Evolutionary conservation across 2,113 vertebrate species (phyloP).

Genomic region (Turnix velox): DNA sequence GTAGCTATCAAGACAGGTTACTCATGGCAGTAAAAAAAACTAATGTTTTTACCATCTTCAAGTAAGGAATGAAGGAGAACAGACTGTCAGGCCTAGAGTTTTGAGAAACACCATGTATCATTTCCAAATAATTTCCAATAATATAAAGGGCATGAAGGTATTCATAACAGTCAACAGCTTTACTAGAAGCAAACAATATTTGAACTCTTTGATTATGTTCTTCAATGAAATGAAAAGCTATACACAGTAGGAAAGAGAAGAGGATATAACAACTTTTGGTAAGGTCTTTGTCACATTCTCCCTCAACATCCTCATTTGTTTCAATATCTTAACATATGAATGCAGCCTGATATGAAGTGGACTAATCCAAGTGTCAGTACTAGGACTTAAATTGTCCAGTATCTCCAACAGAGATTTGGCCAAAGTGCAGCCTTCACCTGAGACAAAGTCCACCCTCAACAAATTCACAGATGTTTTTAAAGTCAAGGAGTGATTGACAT

Average conservation of each 20-base stretch:
- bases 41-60: background rate
- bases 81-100: background rate
- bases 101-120: background rate
- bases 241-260: background rate
- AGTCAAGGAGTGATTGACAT: background rate
- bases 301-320: background rate
- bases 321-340: no score
- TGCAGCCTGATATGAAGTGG: background rate
- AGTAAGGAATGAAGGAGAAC: fast-evolving
- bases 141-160: background rate
- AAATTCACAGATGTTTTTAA: background rate
- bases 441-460: background rate
- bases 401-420: background rate
- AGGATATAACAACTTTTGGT: background rate
- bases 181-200: background rate
- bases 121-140: background rate
- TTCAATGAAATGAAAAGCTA: background rate
- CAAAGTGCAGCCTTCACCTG: background rate
- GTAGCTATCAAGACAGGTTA: background rate
- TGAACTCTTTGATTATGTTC: background rate
- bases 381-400: background rate
- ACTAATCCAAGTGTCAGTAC: background rate
- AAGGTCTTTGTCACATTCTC: background rate
- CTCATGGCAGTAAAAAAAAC: background rate
- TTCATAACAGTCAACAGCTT: background rate